phyloP scores from a whole-genome alignment of 1,140 invertebrate genomes.

The Andricus grossulariae region DNA sequence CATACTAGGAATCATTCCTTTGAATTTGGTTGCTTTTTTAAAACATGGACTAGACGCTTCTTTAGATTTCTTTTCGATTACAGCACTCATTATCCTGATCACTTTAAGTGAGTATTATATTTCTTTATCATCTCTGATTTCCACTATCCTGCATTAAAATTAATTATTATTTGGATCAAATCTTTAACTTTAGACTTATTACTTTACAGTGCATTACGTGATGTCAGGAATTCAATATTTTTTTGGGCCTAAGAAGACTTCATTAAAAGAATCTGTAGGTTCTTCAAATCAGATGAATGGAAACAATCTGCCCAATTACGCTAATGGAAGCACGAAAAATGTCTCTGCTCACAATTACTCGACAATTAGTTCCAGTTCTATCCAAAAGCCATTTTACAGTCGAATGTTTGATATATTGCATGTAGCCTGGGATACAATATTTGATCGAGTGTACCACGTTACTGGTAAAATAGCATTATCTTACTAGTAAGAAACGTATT shows the following conservation, averaged over 20 bases:
- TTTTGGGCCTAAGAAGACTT: constrained; percentile 38
- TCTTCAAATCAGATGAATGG: not conserved
- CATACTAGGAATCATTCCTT: constrained; percentile 66
- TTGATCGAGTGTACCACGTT: not conserved
- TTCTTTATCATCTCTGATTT: constrained; percentile 31
- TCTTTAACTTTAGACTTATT: constrained; percentile 30
- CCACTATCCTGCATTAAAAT: constrained; percentile 18
- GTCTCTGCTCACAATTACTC: not conserved
- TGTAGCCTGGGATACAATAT: not conserved
- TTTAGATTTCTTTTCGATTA: constrained; percentile 69
- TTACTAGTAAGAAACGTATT: not conserved
- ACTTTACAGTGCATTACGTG: constrained; percentile 65
- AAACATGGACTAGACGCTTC: constrained; percentile 67
- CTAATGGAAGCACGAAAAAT: not conserved
- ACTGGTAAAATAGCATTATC: not conserved
- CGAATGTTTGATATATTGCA: not conserved
- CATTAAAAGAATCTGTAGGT: not conserved
- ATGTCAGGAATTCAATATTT: constrained; percentile 62
- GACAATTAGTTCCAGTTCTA: not conserved
- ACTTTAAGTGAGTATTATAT: constrained; percentile 63
- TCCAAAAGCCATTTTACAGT: not conserved
- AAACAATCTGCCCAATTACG: not conserved
- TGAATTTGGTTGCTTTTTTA: constrained; percentile 67
- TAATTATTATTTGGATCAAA: constrained; percentile 1
- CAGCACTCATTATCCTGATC: constrained; percentile 67